A percentile compares a stretch with the other conserved stretches of the same genome.
These are phyloP conservation scores for Aurelia aurita DNA, from an alignment of 30 jellyfish, hydroid and myxozoan genomes.

Conservation along the genomic window DNA sequence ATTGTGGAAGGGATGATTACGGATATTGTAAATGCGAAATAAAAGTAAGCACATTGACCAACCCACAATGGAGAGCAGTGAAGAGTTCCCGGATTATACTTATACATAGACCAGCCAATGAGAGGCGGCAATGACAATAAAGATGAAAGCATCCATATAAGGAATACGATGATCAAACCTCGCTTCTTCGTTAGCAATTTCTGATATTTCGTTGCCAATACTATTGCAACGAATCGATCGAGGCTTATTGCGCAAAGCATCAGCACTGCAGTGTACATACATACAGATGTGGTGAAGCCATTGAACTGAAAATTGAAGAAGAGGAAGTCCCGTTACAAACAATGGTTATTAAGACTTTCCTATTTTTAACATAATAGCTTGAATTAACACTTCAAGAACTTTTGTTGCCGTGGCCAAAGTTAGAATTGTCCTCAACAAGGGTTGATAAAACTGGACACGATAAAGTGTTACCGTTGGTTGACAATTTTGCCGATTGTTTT, in stretches of 20 bases:
- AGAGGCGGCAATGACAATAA: slow-evolving; percentile 67
- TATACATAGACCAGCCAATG: slow-evolving; percentile 76
- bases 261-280: slow-evolving; percentile 67
- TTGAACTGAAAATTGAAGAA: slow-evolving; percentile 30
- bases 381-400: too few species aligned
- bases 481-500: too few species aligned
- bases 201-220: slow-evolving; percentile 60
- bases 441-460: too few species aligned
- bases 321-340: not conserved
- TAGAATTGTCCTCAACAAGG: too few species aligned
- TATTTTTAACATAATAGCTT: too few species aligned
- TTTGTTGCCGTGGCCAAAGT: too few species aligned
- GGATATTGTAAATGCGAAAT: slow-evolving; percentile 52
- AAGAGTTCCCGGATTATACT: slow-evolving; percentile 75
- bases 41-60: slow-evolving; percentile 61
- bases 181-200: slow-evolving; percentile 44
- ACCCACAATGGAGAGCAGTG: slow-evolving; percentile 79
- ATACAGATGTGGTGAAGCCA: slow-evolving; percentile 67
- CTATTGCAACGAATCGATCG: slow-evolving; percentile 74
- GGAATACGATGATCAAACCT: slow-evolving; percentile 37
- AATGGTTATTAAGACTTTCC: too few species aligned
- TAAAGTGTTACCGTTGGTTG: too few species aligned
- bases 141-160: slow-evolving; percentile 52
- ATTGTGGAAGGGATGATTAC: slow-evolving; percentile 53
- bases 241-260: slow-evolving; percentile 66